Base-by-base conservation (phyloP, 2,797 vertebrate species). In the Gallinago solitaria region DNA sequence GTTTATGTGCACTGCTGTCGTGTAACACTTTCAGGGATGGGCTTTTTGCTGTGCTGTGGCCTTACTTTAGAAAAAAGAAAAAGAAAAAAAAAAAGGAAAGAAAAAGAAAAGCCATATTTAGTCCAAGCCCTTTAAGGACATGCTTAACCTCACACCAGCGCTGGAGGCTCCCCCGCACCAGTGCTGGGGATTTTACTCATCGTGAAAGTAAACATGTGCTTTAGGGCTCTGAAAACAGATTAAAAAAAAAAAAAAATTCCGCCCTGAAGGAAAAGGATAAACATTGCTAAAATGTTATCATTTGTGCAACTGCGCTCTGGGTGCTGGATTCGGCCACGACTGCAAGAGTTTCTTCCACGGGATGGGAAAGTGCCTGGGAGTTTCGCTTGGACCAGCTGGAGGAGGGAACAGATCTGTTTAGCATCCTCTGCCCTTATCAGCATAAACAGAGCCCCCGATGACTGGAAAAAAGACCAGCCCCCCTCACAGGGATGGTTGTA, bases 201-300 rank as follows among this genome's bases (percentile, higher is more conserved):
- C 24, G 2, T 2, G 14, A 94, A 94, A 96, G 93, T 96, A 96
- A 96, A 97, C 92, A 95, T 2, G 81, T 47, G 83, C 90, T 90
- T 92, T 64, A 87, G 90, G 92, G 93, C 92, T 96, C 92, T 92
- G 89, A 93, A 94, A 95, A 93, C 61, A 69, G 91, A 87, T 93
- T 39, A 39, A 41, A 43, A 43, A 39, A 35, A 73, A 73, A 73
- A 90, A 60, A 80, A 86, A 80, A 76, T 71, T 17, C 56, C 10
- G 2, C 83, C 89, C 93, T 74, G 93, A 69, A 92, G 87, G 78
- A 82, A 60, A 14, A 83, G 87, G 64, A 90, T 95, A 95, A 96
- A 96, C 93, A 94, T 68, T 28, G 75, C 93, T 94, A 28, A 28
- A 70, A 75, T 83, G 94, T 95, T 95, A 68, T 91, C 91, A 0